Evolutionary conservation across 2,113 vertebrate species (phyloP).

Genomic region (Muscicapa adusta): DNA sequence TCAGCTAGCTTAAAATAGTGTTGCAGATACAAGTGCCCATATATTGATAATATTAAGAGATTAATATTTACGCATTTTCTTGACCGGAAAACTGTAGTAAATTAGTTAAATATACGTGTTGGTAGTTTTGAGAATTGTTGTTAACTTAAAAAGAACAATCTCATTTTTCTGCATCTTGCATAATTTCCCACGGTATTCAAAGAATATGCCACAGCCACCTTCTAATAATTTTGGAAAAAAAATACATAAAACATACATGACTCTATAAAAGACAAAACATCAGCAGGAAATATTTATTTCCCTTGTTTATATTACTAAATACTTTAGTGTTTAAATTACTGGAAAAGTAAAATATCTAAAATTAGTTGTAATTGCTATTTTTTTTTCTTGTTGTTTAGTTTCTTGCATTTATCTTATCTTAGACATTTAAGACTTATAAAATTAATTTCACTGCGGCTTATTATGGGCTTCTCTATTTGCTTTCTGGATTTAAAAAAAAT

Average conservation of each 20-base stretch:
- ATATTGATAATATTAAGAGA: neutral
- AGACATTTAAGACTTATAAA: neutral
- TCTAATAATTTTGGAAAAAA: neutral
- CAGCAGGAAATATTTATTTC: neutral
- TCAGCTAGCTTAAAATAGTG: neutral
- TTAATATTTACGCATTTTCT: neutral
- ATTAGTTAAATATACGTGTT: neutral
- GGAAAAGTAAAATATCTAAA: neutral
- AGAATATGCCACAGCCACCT: neutral
- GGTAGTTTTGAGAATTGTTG: neutral
- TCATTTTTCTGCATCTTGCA: neutral
- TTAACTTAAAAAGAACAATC: neutral
- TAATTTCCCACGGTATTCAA: neutral
- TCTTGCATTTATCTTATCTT: neutral
- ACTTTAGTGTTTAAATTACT: neutral
- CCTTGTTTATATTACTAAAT: neutral
- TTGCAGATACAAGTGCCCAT: neutral
- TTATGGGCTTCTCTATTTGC: neutral
- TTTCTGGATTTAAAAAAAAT: neutral
- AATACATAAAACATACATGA: accelerated
- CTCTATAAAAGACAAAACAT: neutral
- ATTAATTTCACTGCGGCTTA: neutral
- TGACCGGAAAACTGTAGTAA: neutral
- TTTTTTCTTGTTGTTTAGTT: neutral
- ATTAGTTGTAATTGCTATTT: neutral